Conservation (phyloP, 2,113 vertebrate species). For the Myiagra hebetior region DNA sequence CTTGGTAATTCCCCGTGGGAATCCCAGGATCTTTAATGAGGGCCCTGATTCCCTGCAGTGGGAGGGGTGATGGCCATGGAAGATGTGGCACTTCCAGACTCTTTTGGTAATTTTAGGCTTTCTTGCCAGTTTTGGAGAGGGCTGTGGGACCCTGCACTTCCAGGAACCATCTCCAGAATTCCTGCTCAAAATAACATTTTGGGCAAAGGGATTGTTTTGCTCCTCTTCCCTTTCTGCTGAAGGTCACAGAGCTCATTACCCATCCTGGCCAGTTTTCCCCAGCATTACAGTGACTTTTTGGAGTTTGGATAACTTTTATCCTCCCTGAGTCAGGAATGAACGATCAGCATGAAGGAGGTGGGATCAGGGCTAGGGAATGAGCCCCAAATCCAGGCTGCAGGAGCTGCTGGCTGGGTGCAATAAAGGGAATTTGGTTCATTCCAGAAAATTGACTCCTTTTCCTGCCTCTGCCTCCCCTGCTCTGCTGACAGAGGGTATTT, state of each 20-base stretch:
- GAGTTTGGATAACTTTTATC: background rate
- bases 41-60: fast-evolving
- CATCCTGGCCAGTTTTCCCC: background rate
- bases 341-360: background rate
- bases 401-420: background rate
- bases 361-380: background rate
- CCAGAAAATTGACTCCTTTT: background rate
- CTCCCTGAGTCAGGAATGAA: background rate
- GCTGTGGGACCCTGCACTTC: background rate
- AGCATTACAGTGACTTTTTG: background rate
- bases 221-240: background rate
- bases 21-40: background rate
- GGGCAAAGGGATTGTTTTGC: background rate
- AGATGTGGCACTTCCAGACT: fast-evolving
- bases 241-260: background rate
- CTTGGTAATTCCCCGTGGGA: background rate
- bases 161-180: background rate
- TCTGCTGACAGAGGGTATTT: background rate
- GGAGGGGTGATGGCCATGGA: fast-evolving
- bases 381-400: background rate
- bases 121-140: background rate
- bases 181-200: background rate
- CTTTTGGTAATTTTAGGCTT: background rate
- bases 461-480: background rate
- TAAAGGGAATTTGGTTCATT: background rate